A percentile compares a stretch with the other conserved stretches of the same genome.
Conservation (phyloP, 1,140 invertebrate species). For the Anthonomus grandis region DNA sequence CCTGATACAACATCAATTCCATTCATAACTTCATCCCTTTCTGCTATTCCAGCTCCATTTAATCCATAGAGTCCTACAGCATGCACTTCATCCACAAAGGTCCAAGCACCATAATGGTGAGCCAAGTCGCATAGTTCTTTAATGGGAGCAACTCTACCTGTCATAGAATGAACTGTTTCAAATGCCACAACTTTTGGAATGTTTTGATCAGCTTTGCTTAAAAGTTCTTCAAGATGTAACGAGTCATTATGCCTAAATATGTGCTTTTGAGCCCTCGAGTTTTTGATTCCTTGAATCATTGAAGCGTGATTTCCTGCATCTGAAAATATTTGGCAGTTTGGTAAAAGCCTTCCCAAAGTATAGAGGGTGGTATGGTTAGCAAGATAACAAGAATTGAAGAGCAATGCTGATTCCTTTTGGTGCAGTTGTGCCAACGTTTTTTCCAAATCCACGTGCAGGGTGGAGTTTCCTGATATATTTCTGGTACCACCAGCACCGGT, state of each 20-base stretch:
- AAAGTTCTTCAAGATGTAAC: slow-evolving; percentile 74
- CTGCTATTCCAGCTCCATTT: slow-evolving; percentile 90
- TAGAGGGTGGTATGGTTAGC: slow-evolving; percentile 96
- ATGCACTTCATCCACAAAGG: slow-evolving; percentile 97
- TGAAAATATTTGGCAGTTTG: slow-evolving; percentile 93
- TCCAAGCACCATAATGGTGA: slow-evolving; percentile 89
- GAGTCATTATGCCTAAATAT: slow-evolving; percentile 95
- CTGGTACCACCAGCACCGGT: slow-evolving; percentile 94
- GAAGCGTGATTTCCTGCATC: slow-evolving; percentile 98
- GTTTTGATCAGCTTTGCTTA: slow-evolving; percentile 69
- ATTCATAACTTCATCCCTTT: slow-evolving; percentile 77
- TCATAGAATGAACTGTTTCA: slow-evolving; percentile 99
- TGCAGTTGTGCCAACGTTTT: slow-evolving; percentile 81
- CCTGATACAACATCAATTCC: slow-evolving; percentile 97
- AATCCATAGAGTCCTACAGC: slow-evolving; percentile 96
- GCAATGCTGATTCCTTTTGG: slow-evolving; percentile 85
- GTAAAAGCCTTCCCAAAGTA: slow-evolving; percentile 84
- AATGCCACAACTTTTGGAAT: slow-evolving; percentile 91
- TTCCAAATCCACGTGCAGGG: slow-evolving; percentile 88
- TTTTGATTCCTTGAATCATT: slow-evolving; percentile 97
- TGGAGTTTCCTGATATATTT: slow-evolving; percentile 96
- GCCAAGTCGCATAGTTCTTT: slow-evolving; percentile 84
- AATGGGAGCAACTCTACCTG: slow-evolving; percentile 91
- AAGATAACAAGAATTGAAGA: slow-evolving; percentile 97
- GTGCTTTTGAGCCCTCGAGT: slow-evolving; percentile 88